These are phyloP conservation scores for Ancistrus triradiatus DNA, from an alignment of 2,113 vertebrate species.

Conservation along the genomic window DNA sequence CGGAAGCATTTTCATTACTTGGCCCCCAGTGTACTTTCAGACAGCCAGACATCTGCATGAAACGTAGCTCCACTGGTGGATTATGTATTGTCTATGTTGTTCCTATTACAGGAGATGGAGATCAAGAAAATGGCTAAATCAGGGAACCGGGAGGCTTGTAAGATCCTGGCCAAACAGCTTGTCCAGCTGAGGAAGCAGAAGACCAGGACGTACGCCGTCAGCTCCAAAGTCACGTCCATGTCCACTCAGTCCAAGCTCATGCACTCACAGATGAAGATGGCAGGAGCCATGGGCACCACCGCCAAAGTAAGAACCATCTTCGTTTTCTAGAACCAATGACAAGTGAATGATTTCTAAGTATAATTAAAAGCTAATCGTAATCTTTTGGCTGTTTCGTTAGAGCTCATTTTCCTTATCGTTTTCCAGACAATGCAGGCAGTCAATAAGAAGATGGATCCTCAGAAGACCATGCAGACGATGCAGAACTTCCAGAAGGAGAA, in stretches of 20 bases:
- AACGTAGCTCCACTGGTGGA: no score
- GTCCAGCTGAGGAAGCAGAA: slow-evolving; percentile 84
- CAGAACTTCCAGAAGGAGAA: slow-evolving; percentile 90
- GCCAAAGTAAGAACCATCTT: slow-evolving; percentile 72
- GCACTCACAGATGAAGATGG: slow-evolving; percentile 91
- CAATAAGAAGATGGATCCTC: slow-evolving; percentile 88
- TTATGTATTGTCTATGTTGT: background rate
- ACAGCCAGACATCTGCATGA: no score
- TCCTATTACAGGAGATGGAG: slow-evolving; percentile 76
- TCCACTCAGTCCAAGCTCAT: slow-evolving; percentile 85
- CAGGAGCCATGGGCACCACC: slow-evolving; percentile 83
- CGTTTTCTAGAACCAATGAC: no score
- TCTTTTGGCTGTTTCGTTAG: no score
- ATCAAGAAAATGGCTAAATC: slow-evolving; percentile 90
- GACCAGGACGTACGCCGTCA: slow-evolving; percentile 80
- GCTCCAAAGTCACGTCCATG: slow-evolving; percentile 88
- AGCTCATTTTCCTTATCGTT: background rate
- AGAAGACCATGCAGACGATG: slow-evolving; percentile 85
- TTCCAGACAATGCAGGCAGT: slow-evolving; percentile 83
- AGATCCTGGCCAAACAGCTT: slow-evolving; percentile 82
- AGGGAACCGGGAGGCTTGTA: slow-evolving; percentile 84
- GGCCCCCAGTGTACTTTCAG: no score
- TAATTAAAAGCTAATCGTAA: no score
- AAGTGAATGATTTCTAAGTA: no score
- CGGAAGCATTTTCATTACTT: no score